Base-by-base conservation (phyloP, 2,888 invertebrate species). In the Drosophila tanythrix region DNA sequence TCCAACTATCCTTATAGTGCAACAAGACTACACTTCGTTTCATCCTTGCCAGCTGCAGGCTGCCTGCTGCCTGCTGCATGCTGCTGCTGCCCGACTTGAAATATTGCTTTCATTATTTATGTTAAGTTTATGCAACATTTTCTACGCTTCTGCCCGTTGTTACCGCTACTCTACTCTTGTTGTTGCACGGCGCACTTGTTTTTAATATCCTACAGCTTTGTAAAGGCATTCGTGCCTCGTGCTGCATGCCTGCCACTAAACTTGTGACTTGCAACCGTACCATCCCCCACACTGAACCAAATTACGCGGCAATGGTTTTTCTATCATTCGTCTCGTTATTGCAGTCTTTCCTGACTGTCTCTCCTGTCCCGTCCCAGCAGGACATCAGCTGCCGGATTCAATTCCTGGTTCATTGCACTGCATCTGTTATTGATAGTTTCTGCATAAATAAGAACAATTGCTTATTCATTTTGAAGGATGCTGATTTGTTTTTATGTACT, bases 121-220 rank as follows among this genome's bases (percentile, higher is more conserved):
- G 86, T 86, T 88, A 82, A 88, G 83, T 79, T 75, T 69, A 77
- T 85, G 83, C 80, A 86, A 88, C 90, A 86, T 78, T 90, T 75
- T 80, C 73, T 72, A 59, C 64, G 66, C 71, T 74, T 60, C 67
- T 52, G 51, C 68, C 61, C 71, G 35, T 53, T 55, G 52, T 55
- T 68, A 31, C 36, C 53, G 31, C 36, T 69, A 48, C 48, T 25
- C 46, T 40, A 35, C 36, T 50, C 67, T 62, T 63, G 43, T 56
- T 53, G 70, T 61, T 76, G 89, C 82, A 72, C 58, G 72, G 57
- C 67, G 70, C 81, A 88, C 89, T 90, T 86, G 90, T 90, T 90
- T 90, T 86, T 90, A 88, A 90, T 90, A 86, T 90, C 88, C 85
- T 80, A 86, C 78, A 83, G 86, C 89, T 88, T 88, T 88, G 90